Base-by-base conservation (phyloP, 2,113 vertebrate genomes). In the Ammodytes marinus region DNA sequence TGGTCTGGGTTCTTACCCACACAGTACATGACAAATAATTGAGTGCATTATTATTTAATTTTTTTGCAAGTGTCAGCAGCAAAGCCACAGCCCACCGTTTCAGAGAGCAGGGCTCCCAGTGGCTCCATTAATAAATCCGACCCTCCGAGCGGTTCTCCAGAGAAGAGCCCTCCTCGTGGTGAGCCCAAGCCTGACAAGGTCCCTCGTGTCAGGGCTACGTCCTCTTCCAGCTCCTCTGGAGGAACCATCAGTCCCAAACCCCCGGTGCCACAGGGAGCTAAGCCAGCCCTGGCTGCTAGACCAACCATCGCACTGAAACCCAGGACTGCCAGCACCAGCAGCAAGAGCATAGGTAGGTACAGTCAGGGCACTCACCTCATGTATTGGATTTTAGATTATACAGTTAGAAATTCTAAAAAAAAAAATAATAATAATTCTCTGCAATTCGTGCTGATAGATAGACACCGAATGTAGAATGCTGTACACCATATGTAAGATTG, bases 281-380 rank as follows among this genome's bases (percentile, higher is more conserved):
- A 98, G 87, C 98, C 98, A 5, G 85, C 92, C 64, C 92, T 95
- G 63, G 92, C 94, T 17, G 95, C 95, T 43, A 95, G 98, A 6
- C 97, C 98, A 42, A 90, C 93, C 7, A 95, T 99, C 86, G 96
- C 96, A 0, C 97, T 96, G 91, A 99, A 99, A 64, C 98, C 98
- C 0, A 94, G 97, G 67, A 95, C 96, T 39, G 73, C 92, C 85
- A 93, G 93, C 55, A 93, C 87, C 85, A 91, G 82, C 79, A 92
- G 90, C 27, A 27, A 27, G 85, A 95, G 95, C 76, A 95, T 95
- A 19, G 98, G 98, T 95, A 19, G 98, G 98, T 99, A 94, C 7
- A 37, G 5, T 66, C 37, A 2, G 9, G 58, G 19, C 15, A 8
- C 5, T 27, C 27, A 27, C 27, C 27, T 27, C 27, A 27, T 27